A percentile compares a stretch with the other conserved stretches of the same genome.
phyloP scores from a whole-genome alignment of 2,888 invertebrate species.

The Lepidocyrtoides sp. region DNA sequence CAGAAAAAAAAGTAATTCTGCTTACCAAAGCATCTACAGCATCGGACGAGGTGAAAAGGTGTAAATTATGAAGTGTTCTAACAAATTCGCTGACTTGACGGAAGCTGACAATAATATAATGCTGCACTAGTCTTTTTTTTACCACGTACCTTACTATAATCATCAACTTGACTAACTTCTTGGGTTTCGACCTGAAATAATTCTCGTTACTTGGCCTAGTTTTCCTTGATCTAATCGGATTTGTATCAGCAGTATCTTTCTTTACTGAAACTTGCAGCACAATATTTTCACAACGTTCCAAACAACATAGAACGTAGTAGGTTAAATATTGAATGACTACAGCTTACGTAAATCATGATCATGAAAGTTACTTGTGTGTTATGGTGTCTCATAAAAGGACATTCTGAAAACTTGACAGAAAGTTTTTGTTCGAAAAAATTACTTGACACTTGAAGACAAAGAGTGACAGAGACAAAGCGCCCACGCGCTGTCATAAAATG shows the following conservation, averaged over 20 bases:
- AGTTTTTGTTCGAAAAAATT: background rate
- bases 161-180: too few species aligned
- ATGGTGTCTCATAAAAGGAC: background rate
- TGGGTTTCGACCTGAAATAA: too few species aligned
- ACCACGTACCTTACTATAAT: background rate
- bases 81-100: background rate
- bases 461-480: too few species aligned
- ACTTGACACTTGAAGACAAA: too few species aligned
- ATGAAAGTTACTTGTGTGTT: background rate
- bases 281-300: too few species aligned
- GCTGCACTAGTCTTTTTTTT: background rate
- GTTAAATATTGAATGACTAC: background rate
- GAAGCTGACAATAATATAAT: background rate
- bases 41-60: background rate
- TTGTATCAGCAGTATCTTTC: background rate
- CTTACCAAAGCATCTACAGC: background rate
- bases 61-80: background rate
- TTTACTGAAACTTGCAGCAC: too few species aligned
- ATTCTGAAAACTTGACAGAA: background rate
- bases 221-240: background rate
- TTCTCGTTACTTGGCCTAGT: background rate
- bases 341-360: background rate
- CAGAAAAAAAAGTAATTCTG: background rate
- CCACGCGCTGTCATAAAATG: too few species aligned
- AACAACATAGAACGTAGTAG: too few species aligned